Evolutionary conservation across 2,888 invertebrate genomes (phyloP).

Genomic region (Drosophila longiperda): DNA sequence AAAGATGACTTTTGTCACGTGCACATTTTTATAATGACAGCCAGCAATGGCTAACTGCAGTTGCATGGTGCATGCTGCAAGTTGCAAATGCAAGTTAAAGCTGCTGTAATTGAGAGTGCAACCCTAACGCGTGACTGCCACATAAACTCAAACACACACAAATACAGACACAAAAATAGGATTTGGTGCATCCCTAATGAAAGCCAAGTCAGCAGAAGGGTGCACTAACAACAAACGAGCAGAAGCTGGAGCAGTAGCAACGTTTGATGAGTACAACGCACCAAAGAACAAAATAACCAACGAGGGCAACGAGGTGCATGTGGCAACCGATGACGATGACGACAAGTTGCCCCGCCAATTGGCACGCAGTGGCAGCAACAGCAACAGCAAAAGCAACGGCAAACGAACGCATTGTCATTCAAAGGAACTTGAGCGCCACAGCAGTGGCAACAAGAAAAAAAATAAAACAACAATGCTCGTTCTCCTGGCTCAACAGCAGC

Average conservation of each 20-base stretch:
- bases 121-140: conserved; percentile 36
- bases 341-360: conserved; percentile 57
- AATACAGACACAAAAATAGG: conserved; percentile 26
- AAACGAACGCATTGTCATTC: conserved; percentile 73
- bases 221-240: too few relatives aligned
- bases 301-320: conserved; percentile 36
- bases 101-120: conserved; percentile 39
- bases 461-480: conserved; percentile 42
- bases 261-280: conserved; percentile 68
- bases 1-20: conserved; percentile 40
- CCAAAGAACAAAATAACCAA: conserved; percentile 29
- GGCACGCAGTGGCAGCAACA: conserved; percentile 20
- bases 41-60: conserved; percentile 12
- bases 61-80: background rate
- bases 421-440: conserved; percentile 70
- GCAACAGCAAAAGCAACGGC: background rate
- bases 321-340: conserved; percentile 32
- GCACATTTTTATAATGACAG: conserved; percentile 30
- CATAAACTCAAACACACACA: conserved; percentile 24
- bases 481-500: conserved; percentile 15
- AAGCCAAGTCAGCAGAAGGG: conserved; percentile 24
- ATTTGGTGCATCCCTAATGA: conserved; percentile 52
- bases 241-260: conserved; percentile 13
- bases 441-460: conserved; percentile 22
- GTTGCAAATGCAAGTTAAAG: conserved; percentile 16